Evolutionary conservation across 2,113 vertebrate species (phyloP).

Genomic region (Tylochromis polylepis): DNA sequence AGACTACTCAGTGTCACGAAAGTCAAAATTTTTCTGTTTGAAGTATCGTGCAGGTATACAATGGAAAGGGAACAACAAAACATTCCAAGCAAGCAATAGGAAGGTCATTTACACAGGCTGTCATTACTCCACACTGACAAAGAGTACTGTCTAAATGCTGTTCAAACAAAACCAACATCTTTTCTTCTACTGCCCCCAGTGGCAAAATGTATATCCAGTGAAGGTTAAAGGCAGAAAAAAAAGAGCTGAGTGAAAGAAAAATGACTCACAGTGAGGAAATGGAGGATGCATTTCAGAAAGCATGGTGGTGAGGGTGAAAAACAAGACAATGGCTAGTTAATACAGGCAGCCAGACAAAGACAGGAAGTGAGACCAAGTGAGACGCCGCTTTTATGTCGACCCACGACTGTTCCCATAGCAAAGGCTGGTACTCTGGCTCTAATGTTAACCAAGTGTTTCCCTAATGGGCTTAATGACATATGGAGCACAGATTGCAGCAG

Average conservation of each 20-base stretch:
- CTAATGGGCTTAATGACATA: conserved; percentile 66
- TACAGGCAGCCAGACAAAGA: conserved; percentile 29
- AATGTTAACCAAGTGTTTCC: conserved; percentile 52
- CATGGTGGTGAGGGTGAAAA: neutral
- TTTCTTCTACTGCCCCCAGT: conserved; percentile 46
- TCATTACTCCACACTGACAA: neutral
- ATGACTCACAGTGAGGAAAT: conserved; percentile 43
- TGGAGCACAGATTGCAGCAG: conserved; percentile 60
- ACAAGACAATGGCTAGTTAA: conserved; percentile 50
- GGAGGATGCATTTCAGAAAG: conserved; percentile 38
- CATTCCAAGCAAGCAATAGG: neutral
- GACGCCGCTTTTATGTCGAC: conserved; percentile 34
- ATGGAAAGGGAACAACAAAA: neutral
- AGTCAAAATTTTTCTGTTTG: neutral
- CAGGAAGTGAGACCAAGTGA: conserved; percentile 46
- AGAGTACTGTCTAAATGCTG: neutral
- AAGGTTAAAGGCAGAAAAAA: conserved; percentile 26
- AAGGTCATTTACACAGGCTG: neutral
- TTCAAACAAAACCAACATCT: neutral
- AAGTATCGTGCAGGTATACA: neutral
- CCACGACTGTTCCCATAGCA: conserved; percentile 9
- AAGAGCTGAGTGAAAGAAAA: conserved; percentile 31
- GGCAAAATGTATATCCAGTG: neutral
- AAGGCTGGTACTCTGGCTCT: conserved; percentile 22
- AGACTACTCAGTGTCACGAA: neutral